phyloP scores from a whole-genome alignment of 2,113 vertebrate species.

The Ceyx cyanopectus region DNA sequence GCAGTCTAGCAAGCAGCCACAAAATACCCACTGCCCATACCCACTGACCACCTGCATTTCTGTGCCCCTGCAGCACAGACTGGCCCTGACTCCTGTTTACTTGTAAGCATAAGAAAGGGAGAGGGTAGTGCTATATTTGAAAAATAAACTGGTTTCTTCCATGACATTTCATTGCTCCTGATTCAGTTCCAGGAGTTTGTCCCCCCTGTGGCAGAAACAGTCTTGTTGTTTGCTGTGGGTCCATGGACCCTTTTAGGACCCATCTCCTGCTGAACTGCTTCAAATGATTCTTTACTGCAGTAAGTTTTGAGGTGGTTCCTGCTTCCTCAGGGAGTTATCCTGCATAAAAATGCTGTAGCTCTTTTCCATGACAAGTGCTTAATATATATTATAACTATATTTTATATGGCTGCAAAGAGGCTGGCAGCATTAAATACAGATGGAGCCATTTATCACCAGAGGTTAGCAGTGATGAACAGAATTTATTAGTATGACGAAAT shows the following conservation, averaged over 20 bases:
- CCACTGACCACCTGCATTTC: neutral
- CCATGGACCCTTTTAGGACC: neutral
- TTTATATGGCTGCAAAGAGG: conserved; percentile 12
- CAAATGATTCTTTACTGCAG: neutral
- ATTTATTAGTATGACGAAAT: neutral
- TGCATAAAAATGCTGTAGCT: conserved; percentile 16
- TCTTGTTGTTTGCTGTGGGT: neutral
- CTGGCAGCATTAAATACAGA: conserved; percentile 37
- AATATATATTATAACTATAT: conserved; percentile 43
- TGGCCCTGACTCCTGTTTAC: neutral
- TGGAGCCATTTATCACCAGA: neutral
- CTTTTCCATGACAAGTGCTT: neutral
- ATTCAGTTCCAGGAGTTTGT: neutral
- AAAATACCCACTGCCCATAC: neutral
- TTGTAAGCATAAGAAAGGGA: neutral
- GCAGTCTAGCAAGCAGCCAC: neutral
- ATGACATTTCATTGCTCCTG: neutral
- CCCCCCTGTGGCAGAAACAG: neutral
- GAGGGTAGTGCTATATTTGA: neutral
- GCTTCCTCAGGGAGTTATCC: neutral
- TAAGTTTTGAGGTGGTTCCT: neutral
- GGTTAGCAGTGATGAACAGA: conserved; percentile 14
- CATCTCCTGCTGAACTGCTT: neutral
- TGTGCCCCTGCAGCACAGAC: fast-evolving
- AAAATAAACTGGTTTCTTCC: neutral